Evolutionary conservation across 2,797 vertebrate genomes (phyloP), one percentile per base, ranked within the genome.

Genomic region (Halcyon chelicuti): DNA sequence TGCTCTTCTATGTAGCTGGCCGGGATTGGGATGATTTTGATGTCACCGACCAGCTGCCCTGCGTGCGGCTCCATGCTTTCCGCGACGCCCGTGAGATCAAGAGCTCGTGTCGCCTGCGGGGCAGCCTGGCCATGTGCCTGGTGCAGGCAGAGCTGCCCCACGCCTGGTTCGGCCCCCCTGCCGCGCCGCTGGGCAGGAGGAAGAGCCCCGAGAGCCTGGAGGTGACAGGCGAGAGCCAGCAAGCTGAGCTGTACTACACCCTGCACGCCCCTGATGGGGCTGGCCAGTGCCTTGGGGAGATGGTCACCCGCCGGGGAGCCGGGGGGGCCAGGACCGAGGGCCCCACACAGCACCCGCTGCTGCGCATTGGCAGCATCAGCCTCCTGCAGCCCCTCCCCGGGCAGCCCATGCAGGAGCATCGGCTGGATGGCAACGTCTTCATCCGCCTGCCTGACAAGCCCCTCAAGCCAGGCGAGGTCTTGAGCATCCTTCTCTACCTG

Each of bases 11-110:
- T 61, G 98, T 99, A 12, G 99, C 99, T 0, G 99, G 99, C 23
- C 98, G 99, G 0, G 99, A 99, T 79, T 99, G 99, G 99, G 99
- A 99, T 2, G 99, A 99, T 96, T 99, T 99, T 4, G 99, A 98
- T 2, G 98, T 98, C 35, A 98, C 99, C 5, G 99, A 99, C 91
- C 98, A 98, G 94, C 98, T 99, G 93, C 99, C 99, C 7, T 99
- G 99, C 19, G 99, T 99, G 57, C 98, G 98, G 35, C 98, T 99
- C 19, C 99, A 99, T 1, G 99, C 99, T 47, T 99, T 99, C 97
- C 98, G 99, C 1, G 99, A 99, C 0, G 98, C 99, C 46, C 98
- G 98, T 0, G 99, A 99, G 93, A 98, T 99, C 57, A 99, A 98
- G 96, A 99, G 99, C 37, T 99, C 99, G 14, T 99, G 99, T 81